phyloP scores from a whole-genome alignment of 2,113 vertebrate genomes.

The Pelusios castaneus region DNA sequence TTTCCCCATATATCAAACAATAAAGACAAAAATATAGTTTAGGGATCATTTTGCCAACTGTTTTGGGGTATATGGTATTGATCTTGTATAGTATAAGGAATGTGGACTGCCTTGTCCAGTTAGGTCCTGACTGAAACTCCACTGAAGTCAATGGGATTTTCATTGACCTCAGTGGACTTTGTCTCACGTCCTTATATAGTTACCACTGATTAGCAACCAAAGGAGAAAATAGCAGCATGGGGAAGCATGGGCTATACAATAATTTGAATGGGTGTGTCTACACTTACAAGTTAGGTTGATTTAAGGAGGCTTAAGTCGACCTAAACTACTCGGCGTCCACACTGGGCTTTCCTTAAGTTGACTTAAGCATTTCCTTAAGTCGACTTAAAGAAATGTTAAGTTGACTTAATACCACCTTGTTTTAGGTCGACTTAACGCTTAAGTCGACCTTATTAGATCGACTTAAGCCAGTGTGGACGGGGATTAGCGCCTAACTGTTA shows the following conservation, averaged over 20 bases:
- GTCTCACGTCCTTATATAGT: not conserved
- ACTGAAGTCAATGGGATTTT: not conserved
- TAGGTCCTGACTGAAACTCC: not conserved
- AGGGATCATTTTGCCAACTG: not conserved
- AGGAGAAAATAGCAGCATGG: conserved; percentile 13
- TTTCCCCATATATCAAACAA: not conserved
- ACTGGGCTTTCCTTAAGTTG: too few species aligned
- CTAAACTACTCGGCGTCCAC: too few species aligned
- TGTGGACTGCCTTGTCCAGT: not conserved
- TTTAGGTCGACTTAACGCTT: too few species aligned
- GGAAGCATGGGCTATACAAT: not conserved
- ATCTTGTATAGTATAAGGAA: not conserved
- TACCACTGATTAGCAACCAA: conserved; percentile 8
- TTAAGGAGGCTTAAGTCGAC: too few species aligned
- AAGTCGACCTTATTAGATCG: too few species aligned
- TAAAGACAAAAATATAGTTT: not conserved
- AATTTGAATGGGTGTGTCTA: too few species aligned
- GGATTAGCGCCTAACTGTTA: too few species aligned
- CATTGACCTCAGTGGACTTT: not conserved
- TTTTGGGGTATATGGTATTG: not conserved
- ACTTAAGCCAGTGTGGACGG: too few species aligned
- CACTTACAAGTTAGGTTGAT: too few species aligned
- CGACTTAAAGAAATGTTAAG: too few species aligned
- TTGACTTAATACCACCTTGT: too few species aligned
- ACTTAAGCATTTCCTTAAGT: too few species aligned